Conservation (phyloP, 2,113 vertebrate genomes). For the Eudyptes chrysolophus region DNA sequence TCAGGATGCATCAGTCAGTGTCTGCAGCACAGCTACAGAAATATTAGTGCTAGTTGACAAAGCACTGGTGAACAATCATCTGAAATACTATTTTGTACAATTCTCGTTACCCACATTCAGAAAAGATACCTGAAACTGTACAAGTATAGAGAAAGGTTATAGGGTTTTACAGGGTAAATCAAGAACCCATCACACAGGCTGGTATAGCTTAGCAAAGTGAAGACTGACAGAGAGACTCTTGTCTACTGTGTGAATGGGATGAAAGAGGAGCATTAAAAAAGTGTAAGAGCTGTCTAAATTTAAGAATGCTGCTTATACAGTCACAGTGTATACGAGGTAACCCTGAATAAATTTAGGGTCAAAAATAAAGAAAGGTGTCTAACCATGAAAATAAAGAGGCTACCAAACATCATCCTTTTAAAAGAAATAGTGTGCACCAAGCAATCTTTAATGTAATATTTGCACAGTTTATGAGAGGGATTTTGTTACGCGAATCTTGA, state of each 20-base stretch:
- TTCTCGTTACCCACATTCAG: background rate
- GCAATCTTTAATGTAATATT: background rate
- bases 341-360: background rate
- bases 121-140: background rate
- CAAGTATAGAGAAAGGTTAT: background rate
- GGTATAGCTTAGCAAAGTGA: background rate
- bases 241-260: background rate
- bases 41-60: background rate
- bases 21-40: background rate
- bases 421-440: background rate
- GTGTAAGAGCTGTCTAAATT: background rate
- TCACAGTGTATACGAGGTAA: background rate
- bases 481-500: background rate
- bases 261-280: background rate
- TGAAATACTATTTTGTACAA: background rate
- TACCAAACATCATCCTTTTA: background rate
- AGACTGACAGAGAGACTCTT: background rate
- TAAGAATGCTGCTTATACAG: background rate
- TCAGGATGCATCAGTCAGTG: accelerated
- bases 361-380: background rate
- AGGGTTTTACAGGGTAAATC: background rate
- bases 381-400: background rate
- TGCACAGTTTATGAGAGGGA: background rate
- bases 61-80: background rate
- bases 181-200: background rate